phyloP scores from a whole-genome alignment of 2,888 invertebrate species.

The Ischnura elegans region DNA sequence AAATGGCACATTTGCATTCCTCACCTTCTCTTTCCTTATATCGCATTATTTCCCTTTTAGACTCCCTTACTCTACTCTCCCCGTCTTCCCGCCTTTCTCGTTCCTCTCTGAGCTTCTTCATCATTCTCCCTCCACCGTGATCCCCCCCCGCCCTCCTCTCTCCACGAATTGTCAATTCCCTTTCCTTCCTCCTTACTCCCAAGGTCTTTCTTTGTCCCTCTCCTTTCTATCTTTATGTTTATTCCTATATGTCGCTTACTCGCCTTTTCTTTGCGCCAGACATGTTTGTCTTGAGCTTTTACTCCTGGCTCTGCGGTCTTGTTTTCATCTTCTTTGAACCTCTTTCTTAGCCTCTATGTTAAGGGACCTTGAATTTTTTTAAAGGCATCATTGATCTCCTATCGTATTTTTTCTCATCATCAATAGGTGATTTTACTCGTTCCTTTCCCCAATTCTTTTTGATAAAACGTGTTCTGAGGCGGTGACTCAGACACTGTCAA shows the following conservation, averaged over 20 bases:
- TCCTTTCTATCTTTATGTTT: background rate
- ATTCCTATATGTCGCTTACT: too few relatives aligned
- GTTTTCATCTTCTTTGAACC: background rate
- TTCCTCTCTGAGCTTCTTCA: background rate
- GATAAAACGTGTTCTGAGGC: too few relatives aligned
- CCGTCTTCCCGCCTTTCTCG: background rate
- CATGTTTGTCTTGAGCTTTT: background rate
- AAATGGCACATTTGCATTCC: conserved; percentile 9
- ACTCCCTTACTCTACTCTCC: background rate
- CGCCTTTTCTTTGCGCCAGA: background rate
- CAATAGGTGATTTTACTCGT: background rate
- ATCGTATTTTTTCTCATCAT: background rate
- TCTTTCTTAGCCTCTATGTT: background rate
- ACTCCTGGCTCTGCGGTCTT: background rate
- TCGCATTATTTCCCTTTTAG: background rate
- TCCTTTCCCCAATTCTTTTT: too few relatives aligned
- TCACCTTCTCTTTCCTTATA: background rate
- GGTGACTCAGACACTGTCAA: too few relatives aligned
- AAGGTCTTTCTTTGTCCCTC: background rate
- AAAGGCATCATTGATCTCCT: background rate
- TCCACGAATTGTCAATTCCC: background rate
- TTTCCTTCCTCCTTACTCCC: background rate
- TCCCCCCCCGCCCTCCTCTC: background rate
- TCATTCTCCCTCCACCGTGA: background rate
- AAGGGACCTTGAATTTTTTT: background rate